phyloP scores from a whole-genome alignment of 2,888 invertebrate genomes.

The Scotopteryx bipunctaria region DNA sequence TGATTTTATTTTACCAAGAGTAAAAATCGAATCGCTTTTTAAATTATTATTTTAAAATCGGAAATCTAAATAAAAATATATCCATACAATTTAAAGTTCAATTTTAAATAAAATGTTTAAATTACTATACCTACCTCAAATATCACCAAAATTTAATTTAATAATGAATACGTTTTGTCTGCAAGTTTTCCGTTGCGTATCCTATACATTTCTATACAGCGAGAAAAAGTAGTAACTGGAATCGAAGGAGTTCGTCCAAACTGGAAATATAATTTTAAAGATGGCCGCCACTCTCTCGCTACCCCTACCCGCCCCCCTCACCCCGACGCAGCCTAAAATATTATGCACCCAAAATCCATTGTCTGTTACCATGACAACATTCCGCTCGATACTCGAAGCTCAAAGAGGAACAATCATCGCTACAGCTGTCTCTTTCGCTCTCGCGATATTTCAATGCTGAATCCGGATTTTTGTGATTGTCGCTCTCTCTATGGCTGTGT shows the following conservation, averaged over 20 bases:
- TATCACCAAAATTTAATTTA: no score
- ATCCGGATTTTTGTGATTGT: constrained; percentile 66
- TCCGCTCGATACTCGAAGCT: constrained; percentile 75
- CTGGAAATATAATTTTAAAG: constrained; percentile 83
- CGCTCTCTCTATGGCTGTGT: constrained; percentile 73
- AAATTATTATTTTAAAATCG: no score
- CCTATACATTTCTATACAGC: constrained; percentile 50
- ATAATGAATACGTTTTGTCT: constrained; percentile 21
- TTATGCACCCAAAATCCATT: constrained; percentile 84
- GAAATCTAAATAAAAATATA: no score
- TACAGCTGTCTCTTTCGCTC: constrained; percentile 77
- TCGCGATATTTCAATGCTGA: constrained; percentile 65
- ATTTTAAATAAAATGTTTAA: no score
- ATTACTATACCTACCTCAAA: no score
- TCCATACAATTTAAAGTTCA: no score
- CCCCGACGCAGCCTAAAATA: constrained; percentile 81
- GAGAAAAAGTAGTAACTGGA: constrained; percentile 62
- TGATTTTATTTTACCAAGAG: no score
- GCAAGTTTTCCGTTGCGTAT: constrained; percentile 47
- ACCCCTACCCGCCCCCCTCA: constrained; percentile 60
- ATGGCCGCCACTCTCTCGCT: constrained; percentile 74
- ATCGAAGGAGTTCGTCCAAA: constrained; percentile 74
- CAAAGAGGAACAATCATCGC: constrained; percentile 65
- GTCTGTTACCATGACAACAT: constrained; percentile 81
- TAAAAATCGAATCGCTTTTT: no score